Evolutionary conservation across 2,888 invertebrate genomes (phyloP), one percentile per base, ranked within the genome.

Genomic region (Brenthis daphne): DNA sequence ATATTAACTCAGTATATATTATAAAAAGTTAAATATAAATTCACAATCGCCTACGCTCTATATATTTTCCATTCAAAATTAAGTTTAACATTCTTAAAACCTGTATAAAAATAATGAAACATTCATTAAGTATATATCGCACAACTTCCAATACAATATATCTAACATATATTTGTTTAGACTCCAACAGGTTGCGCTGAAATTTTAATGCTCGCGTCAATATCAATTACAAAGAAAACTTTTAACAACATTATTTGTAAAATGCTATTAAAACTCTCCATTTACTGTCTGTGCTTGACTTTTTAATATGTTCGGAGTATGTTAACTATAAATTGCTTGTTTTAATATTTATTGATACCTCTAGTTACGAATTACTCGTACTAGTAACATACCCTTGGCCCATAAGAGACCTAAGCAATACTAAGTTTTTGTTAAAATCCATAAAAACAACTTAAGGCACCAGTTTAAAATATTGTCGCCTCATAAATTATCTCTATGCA

Each of bases 121-220:
- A 8, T 60, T 20, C 47, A 48, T 48, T n/a, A 16, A 16, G 16
- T 16, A 47, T 16, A 53, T 43, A 55, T 29, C 33, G n/a, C 20
- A 61, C 12, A 64, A n/a, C 57, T 54, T 53, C 16, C 56, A 48
- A 61, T 70, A 56, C 50, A n/a, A 33, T 43, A 43, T 11, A 33
- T 68, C 50, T 24, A 65, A 65, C n/a, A 47, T 63, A 47, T 65
- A 33, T 69, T 67, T 64, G 64, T 67, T 65, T 61, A 64, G 48
- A 67, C 60, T 55, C 57, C 71, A 69, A 72, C 71, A 69, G 66
- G 69, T 72, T 61, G 67, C 64, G 53, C n/a, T 65, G 57, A 63
- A 57, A 68, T 66, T 67, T 64, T 55, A 57, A 60, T 54, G 37
- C 37, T 53, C 61, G 16, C 63, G 63, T 63, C 63, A 63, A 43